phyloP scores from a whole-genome alignment of 1,140 invertebrate species.

The Chymomyza costata region DNA sequence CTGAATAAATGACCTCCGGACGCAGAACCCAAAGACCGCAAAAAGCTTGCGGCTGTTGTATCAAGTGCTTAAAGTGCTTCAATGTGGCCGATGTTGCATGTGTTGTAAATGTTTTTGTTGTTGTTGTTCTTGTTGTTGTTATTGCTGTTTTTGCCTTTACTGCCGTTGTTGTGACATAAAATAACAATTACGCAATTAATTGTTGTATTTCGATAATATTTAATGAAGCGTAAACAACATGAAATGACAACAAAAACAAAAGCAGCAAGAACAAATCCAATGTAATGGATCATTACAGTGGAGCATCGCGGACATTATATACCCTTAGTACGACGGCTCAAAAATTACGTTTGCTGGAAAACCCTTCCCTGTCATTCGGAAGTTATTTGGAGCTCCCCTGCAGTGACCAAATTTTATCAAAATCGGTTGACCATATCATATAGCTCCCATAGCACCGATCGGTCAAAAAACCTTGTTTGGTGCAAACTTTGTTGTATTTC shows the following conservation, averaged over 20 bases:
- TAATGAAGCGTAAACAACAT: constrained; percentile 71
- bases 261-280: neutral
- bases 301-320: no score
- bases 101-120: constrained; percentile 19
- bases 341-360: no score
- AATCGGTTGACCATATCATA: no score
- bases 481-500: no score
- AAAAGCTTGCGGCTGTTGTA: constrained; percentile 35
- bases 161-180: constrained; percentile 48
- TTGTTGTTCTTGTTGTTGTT: constrained; percentile 10
- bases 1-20: constrained; percentile 38
- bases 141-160: constrained; percentile 9
- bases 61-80: constrained; percentile 57
- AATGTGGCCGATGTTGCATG: no score
- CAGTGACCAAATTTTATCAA: no score
- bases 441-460: no score
- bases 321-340: no score
- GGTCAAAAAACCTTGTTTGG: no score
- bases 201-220: constrained; percentile 71
- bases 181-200: constrained; percentile 73
- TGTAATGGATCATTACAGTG: no score
- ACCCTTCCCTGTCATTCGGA: no score
- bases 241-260: constrained; percentile 44
- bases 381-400: no score
- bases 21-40: constrained; percentile 12